Evolutionary conservation across 2,888 invertebrate genomes (phyloP).

Genomic region (Drosophila fulvimacula): DNA sequence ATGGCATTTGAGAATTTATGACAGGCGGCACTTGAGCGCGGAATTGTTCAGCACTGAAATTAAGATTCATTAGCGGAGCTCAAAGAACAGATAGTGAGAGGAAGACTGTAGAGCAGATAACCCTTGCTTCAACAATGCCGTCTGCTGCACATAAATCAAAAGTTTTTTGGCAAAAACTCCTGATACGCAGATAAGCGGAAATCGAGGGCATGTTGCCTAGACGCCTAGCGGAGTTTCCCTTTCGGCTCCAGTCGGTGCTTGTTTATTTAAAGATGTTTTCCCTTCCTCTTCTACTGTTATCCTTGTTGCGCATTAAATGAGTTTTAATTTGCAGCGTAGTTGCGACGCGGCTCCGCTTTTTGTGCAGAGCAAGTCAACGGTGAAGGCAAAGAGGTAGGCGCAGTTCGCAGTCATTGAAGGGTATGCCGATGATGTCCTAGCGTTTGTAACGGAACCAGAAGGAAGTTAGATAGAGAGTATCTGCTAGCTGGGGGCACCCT

Average conservation of each 20-base stretch:
- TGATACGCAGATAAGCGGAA: slow-evolving; percentile 27
- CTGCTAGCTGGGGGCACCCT: background rate
- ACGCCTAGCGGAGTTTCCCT: background rate
- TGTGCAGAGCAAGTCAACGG: slow-evolving; percentile 68
- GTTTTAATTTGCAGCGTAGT: slow-evolving; percentile 76
- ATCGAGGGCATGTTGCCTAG: slow-evolving; percentile 21
- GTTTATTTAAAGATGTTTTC: slow-evolving; percentile 47
- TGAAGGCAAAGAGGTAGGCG: slow-evolving; percentile 33
- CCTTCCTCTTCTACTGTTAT: slow-evolving; percentile 8
- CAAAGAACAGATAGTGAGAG: slow-evolving; percentile 9
- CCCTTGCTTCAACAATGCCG: slow-evolving; percentile 26
- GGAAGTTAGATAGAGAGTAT: background rate
- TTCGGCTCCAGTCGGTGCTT: slow-evolving; percentile 17
- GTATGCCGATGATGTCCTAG: background rate
- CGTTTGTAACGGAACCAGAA: background rate
- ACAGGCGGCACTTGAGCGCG: slow-evolving; percentile 40
- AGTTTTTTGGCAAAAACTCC: slow-evolving; percentile 25
- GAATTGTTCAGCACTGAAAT: slow-evolving; percentile 62
- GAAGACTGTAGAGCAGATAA: slow-evolving; percentile 5
- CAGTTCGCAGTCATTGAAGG: background rate
- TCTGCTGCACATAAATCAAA: slow-evolving; percentile 54
- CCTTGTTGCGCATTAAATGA: slow-evolving; percentile 71
- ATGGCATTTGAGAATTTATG: slow-evolving; percentile 71
- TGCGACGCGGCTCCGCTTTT: slow-evolving; percentile 24
- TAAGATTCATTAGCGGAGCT: slow-evolving; percentile 68